Evolutionary conservation across 2,797 vertebrate genomes (phyloP).

Genomic region (Acipenser transmontanus): DNA sequence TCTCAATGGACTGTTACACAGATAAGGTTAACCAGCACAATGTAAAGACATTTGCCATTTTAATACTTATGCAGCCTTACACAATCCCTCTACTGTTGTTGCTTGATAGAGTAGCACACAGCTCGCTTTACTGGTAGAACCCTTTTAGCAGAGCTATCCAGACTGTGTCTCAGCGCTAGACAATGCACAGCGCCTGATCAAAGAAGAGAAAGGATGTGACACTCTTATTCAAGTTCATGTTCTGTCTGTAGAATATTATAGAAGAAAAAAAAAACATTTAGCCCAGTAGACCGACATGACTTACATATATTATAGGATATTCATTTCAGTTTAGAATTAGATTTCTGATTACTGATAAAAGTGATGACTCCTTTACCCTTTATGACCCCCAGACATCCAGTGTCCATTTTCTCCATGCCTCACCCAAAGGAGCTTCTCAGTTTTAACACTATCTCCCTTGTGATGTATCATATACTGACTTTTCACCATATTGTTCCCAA

Average conservation of each 20-base stretch:
- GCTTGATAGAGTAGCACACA: constrained; percentile 55
- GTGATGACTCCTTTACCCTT: constrained; percentile 30
- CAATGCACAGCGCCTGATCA: constrained; percentile 71
- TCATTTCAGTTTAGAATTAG: constrained; percentile 39
- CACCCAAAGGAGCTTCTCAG: constrained; percentile 13
- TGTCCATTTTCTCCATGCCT: constrained; percentile 20
- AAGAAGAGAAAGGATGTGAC: constrained; percentile 59
- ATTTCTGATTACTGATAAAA: constrained; percentile 45
- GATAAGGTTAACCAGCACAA: constrained; percentile 44
- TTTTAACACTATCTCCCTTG: constrained; percentile 19
- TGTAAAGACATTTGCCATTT: constrained; percentile 50
- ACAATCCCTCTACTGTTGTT: constrained; percentile 69
- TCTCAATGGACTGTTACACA: constrained; percentile 40
- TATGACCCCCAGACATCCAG: constrained; percentile 38
- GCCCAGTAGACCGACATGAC: constrained; percentile 42
- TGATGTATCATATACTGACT: constrained; percentile 52
- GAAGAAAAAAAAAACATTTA: constrained; percentile 36
- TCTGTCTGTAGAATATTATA: constrained; percentile 39
- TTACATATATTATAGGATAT: constrained; percentile 42
- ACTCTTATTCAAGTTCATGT: constrained; percentile 57
- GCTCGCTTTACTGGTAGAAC: constrained; percentile 73
- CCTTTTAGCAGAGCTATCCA: constrained; percentile 44
- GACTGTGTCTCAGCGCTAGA: constrained; percentile 52
- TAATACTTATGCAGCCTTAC: constrained; percentile 49
- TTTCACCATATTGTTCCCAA: constrained; percentile 49